Percentiles rank a stretch among this genome's conserved stretches.
These are phyloP conservation scores for Madoqua kirkii DNA, from an alignment of 2,113 vertebrate genomes.

Conservation along the genomic window DNA sequence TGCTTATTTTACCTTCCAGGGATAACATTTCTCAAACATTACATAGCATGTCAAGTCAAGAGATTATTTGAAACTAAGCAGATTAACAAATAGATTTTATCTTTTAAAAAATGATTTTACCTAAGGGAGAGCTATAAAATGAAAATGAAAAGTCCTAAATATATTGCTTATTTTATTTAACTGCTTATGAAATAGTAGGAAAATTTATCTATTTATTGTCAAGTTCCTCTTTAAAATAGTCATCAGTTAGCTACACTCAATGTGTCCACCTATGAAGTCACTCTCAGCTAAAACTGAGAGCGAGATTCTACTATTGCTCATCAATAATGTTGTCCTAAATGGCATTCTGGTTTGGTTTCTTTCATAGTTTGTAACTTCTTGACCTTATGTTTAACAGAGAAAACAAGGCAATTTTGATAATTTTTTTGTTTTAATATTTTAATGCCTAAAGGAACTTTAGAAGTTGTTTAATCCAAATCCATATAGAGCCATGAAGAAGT, in stretches of 20 bases:
- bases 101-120: neutral
- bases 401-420: neutral
- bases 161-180: neutral
- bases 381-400: neutral
- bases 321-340: neutral
- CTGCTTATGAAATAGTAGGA: neutral
- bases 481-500: neutral
- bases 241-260: neutral
- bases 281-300: neutral
- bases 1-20: neutral
- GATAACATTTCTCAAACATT: neutral
- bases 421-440: neutral
- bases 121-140: neutral
- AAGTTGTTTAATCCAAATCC: neutral
- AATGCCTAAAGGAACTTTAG: neutral
- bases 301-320: neutral
- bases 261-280: neutral
- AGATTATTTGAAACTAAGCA: neutral
- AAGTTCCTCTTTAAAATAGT: neutral
- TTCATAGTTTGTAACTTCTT: neutral
- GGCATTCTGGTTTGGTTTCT: neutral
- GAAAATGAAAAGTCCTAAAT: neutral
- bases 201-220: neutral
- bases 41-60: neutral
- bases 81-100: neutral